Evolutionary conservation across 2,797 vertebrate species (phyloP).

Genomic region (Ctenopoma multispine): DNA sequence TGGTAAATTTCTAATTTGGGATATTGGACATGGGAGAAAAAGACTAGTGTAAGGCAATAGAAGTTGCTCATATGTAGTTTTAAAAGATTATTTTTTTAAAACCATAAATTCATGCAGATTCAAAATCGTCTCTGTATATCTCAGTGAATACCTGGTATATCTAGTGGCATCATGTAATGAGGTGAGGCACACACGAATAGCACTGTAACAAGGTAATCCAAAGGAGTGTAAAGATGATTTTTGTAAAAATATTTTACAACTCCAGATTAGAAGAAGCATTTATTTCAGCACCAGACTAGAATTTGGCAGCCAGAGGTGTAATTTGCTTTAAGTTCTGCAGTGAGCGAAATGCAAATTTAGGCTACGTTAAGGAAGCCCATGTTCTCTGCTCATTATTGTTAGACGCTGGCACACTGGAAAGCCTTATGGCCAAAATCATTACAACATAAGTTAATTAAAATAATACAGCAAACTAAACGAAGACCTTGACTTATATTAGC

Average conservation of each 20-base stretch:
- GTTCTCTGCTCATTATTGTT: slow-evolving; percentile 47
- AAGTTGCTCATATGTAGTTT: too few relatives aligned
- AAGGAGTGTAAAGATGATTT: neutral
- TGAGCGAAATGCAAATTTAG: slow-evolving; percentile 55
- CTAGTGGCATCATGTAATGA: too few relatives aligned
- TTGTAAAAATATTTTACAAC: slow-evolving; percentile 18
- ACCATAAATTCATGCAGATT: too few relatives aligned
- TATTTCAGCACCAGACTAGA: slow-evolving; percentile 20
- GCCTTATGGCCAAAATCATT: slow-evolving; percentile 41
- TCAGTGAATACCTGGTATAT: too few relatives aligned
- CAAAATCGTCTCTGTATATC: too few relatives aligned
- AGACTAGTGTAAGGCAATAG: too few relatives aligned
- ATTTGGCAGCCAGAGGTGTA: slow-evolving; percentile 46
- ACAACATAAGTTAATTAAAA: slow-evolving; percentile 35
- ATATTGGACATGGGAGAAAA: too few relatives aligned
- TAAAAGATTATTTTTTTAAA: too few relatives aligned
- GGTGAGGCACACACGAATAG: too few relatives aligned
- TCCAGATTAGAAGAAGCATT: slow-evolving; percentile 25
- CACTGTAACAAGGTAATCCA: too few relatives aligned
- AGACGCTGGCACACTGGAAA: slow-evolving; percentile 24
- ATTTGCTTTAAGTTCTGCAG: slow-evolving; percentile 54
- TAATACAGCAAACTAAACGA: slow-evolving; percentile 29
- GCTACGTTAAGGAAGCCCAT: slow-evolving; percentile 32
- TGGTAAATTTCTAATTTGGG: too few relatives aligned
- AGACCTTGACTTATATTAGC: slow-evolving; percentile 22